A percentile compares a stretch with the other conserved stretches of the same genome.
Evolutionary conservation across 2,888 invertebrate species (phyloP).

Genomic region (Pollenia labialis): DNA sequence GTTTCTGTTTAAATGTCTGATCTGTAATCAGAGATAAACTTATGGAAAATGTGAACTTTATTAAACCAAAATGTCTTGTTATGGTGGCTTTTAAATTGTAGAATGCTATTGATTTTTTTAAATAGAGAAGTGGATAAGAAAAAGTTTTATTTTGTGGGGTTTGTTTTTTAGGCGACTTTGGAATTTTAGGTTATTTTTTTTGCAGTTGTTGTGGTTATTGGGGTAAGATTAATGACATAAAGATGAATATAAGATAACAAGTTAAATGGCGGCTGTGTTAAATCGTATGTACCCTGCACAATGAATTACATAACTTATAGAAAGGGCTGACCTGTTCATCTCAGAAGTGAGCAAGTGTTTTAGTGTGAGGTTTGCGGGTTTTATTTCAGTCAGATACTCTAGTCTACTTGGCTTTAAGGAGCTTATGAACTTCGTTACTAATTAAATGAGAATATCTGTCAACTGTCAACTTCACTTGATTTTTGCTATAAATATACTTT

Average conservation of each 20-base stretch:
- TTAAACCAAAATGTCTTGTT: slow-evolving; percentile 39
- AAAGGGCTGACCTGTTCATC: too few species aligned
- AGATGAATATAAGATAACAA: slow-evolving; percentile 8
- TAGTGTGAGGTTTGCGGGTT: too few species aligned
- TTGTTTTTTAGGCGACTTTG: slow-evolving; percentile 27
- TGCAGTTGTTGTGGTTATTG: slow-evolving; percentile 16
- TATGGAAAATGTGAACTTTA: slow-evolving; percentile 53
- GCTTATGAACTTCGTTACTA: too few species aligned
- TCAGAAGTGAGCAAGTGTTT: too few species aligned
- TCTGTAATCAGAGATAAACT: slow-evolving; percentile 50
- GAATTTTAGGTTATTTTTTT: background rate
- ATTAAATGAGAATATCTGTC: too few species aligned
- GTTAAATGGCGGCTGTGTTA: too few species aligned
- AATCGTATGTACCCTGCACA: too few species aligned
- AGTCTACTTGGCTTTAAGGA: too few species aligned
- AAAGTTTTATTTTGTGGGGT: background rate
- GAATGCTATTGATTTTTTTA: background rate
- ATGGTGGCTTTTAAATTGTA: slow-evolving; percentile 15
- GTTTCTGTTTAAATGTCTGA: background rate
- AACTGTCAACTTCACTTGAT: too few species aligned
- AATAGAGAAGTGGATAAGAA: background rate
- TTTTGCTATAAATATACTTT: too few species aligned
- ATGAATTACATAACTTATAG: background rate
- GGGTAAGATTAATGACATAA: slow-evolving; percentile 44
- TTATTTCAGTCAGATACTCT: too few species aligned